phyloP scores from a whole-genome alignment of 2,113 vertebrate species.

The Takifugu bimaculatus region DNA sequence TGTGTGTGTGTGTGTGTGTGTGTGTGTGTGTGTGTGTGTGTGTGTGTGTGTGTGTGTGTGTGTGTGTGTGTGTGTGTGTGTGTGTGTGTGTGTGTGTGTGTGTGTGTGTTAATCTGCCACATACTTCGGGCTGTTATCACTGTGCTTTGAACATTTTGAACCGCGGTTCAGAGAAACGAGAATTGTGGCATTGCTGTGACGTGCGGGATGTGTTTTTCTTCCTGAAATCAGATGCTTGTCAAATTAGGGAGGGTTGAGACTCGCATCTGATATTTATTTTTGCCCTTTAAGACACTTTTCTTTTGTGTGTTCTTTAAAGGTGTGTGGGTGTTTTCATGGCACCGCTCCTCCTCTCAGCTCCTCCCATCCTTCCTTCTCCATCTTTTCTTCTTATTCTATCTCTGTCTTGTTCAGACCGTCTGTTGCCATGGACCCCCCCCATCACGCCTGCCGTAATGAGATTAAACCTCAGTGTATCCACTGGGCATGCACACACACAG shows the following conservation, averaged over 20 bases:
- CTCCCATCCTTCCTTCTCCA: conserved; percentile 3
- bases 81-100: no score
- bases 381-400: conserved; percentile 60
- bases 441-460: conserved; percentile 71
- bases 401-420: conserved; percentile 65
- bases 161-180: no score
- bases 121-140: no score
- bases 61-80: conserved; percentile 18
- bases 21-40: no score
- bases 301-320: conserved; percentile 48
- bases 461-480: conserved; percentile 69
- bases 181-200: no score
- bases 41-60: not conserved
- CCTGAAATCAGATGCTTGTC: not conserved
- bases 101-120: no score
- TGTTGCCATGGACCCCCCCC: conserved; percentile 54
- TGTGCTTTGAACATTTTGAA: no score
- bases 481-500: conserved; percentile 37
- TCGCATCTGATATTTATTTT: conserved; percentile 27
- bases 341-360: conserved; percentile 50
- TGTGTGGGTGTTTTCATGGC: conserved; percentile 59
- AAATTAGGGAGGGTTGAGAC: conserved; percentile 3
- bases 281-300: conserved; percentile 25
- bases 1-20: no score
- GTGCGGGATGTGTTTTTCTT: no score